Base-by-base conservation (phyloP, 2,888 invertebrate species). In the Lumbricus terrestris region DNA sequence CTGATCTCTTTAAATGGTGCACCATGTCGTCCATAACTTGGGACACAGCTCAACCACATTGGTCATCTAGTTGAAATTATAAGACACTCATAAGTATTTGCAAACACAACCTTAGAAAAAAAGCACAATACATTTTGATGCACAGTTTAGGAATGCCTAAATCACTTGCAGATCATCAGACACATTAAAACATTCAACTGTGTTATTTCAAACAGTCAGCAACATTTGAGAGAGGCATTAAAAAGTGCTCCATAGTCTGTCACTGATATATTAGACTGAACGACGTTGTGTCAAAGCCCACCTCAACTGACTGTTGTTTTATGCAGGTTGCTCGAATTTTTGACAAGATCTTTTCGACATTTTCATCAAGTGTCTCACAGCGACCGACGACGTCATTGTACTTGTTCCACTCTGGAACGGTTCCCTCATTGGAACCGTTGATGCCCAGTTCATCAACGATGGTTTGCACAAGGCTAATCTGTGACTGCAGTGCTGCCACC, bases 301-400 rank as follows among this genome's bases (percentile, higher is more conserved):
- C 85, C 37, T 85, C 85, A 1, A 85, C 85, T 85, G 85, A 85
- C 85, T 85, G 85, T 85, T 85, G 85, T 34, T 85, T 85, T 18
- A 85, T 85, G 16, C 85, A 85, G 20, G 85, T 85, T 85, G 85
- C 18, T 85, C 85, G 85, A 8, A 85, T 85, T 85, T 23, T 85
- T 35, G 85, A 85, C 85, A 85, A 85, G 35, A 85, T 35, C 33
- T 85, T 37, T 23, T 85, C 85, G 35, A 85, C 16, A 35, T 37
- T 37, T 20, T 85, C 85, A 85, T 37, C 37, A 34, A 85, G 85
- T 34, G 29, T 35, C 37, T 85, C 85, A 85, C 37, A 37, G 13
- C 85, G 34, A 37, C 37, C 35, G 34, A 37, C 85, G 35, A 85
- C 35, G 35, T 85, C 85, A 23, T 3, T 20, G n/a, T 85, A 85